Evolutionary conservation across 1,140 invertebrate genomes (phyloP), one percentile per base, ranked within the genome.

Genomic region (Phymorhynchus buccinoides): DNA sequence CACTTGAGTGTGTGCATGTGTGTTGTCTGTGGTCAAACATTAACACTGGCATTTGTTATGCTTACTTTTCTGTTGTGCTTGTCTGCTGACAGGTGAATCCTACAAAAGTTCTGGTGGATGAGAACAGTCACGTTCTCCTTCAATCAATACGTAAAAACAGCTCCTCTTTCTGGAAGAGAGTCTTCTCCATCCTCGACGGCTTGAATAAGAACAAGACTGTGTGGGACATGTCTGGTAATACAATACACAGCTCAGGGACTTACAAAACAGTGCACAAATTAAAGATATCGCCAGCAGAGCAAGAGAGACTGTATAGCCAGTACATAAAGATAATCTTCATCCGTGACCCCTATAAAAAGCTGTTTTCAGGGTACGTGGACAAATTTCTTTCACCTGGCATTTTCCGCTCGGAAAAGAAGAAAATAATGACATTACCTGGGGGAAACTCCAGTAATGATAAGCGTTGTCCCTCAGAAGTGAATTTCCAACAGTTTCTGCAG

Each of bases 341-440:
- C 44, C 48, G 79, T 14, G 79, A 80, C 16, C 79, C 79, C 6
- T 80, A 80, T 52, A 52, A 80, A 35, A 44, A 52, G 3, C 30
- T 80, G 22, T 80, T 80, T 37, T 80, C 79, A 1, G 79, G 79
- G 14, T 80, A 80, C 48, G 37, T 80, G 6, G 79, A 80, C 79
- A 80, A 80, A 27, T 27, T 56, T 30, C 37, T 80, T 35, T 6
- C 79, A 35, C 79, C 79, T 37, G 7, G 42, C 30, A n/a, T 27
- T 6, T 44, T 35, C 1, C 3, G 2, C 1, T 39, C n/a, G 39
- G 14, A 1, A 7, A n/a, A 14, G 14, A 16, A 14, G 9, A 77
- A 37, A 16, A 77, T 77, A 30, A 80, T 18, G 27, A 41, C 27
- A 41, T 44, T 48, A 37, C 22, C n/a, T 32, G 9, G 3, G n/a